A percentile compares a stretch with the other conserved stretches of the same genome.
Conservation (phyloP, 2,888 invertebrate genomes). For the Orgyia antiqua region DNA sequence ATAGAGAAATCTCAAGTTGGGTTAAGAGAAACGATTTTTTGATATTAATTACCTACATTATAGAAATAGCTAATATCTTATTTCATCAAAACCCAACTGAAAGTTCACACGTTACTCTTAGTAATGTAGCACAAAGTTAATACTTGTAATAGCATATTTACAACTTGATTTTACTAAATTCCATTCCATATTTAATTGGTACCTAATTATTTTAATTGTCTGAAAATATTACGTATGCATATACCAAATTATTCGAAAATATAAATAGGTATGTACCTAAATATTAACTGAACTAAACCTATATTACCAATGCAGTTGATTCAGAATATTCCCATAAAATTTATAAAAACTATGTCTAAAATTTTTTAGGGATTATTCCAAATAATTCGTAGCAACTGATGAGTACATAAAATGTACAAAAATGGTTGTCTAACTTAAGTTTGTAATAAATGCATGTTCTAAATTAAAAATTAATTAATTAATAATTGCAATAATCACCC, state of each 20-base stretch:
- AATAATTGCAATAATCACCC: conserved; percentile 28
- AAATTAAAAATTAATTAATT: conserved; percentile 28
- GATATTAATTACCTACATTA: conserved; percentile 14
- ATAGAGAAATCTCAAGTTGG: conserved; percentile 77
- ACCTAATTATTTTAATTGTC: too few relatives aligned
- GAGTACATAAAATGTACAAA: conserved; percentile 54
- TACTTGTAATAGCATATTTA: conserved; percentile 54
- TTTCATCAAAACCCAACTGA: conserved; percentile 77
- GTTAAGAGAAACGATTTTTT: conserved; percentile 66
- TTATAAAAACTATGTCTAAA: conserved; percentile 10
- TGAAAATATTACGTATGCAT: too few relatives aligned
- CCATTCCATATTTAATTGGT: too few relatives aligned
- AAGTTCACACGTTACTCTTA: conserved; percentile 60
- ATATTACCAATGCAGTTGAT: conserved; percentile 14
- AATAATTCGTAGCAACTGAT: conserved; percentile 40
- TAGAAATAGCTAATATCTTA: conserved; percentile 12
- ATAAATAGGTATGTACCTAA: too few relatives aligned
- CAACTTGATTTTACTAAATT: conserved; percentile 35
- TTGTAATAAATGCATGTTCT: conserved; percentile 55
- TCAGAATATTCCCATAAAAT: conserved; percentile 72
- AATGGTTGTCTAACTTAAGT: conserved; percentile 33
- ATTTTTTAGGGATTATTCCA: conserved; percentile 70
- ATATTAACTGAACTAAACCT: too few relatives aligned
- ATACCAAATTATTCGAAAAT: too few relatives aligned
- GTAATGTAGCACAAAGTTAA: conserved; percentile 39